Percentiles rank a stretch among this genome's conserved stretches.
phyloP scores from a whole-genome alignment of 2,888 invertebrate species.

The Sinelater perroti region DNA sequence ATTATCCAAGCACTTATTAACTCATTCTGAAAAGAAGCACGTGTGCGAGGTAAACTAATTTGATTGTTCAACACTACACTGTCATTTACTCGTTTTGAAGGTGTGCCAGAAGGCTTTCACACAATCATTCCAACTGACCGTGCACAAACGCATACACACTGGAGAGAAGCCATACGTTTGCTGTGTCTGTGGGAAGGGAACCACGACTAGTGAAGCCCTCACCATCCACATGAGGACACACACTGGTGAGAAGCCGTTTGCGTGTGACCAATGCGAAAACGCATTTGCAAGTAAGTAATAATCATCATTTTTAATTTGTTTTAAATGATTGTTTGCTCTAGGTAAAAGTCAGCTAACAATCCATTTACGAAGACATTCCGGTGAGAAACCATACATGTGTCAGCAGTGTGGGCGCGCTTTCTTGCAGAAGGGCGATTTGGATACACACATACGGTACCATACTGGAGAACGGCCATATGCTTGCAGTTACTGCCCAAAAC shows the following conservation, averaged over 20 bases:
- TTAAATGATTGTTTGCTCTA: not conserved
- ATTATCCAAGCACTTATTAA: slow-evolving; percentile 34
- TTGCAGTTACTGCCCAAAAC: slow-evolving; percentile 34
- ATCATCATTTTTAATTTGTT: not conserved
- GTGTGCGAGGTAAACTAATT: slow-evolving; percentile 22
- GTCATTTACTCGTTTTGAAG: slow-evolving; percentile 3
- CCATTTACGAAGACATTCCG: slow-evolving; percentile 31
- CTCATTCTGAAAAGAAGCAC: slow-evolving; percentile 32
- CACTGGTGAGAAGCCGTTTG: slow-evolving; percentile 33
- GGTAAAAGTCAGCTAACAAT: slow-evolving; percentile 36
- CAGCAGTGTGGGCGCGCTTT: slow-evolving; percentile 33
- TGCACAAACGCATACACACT: slow-evolving; percentile 44
- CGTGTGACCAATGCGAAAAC: slow-evolving; percentile 31
- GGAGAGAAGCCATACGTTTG: slow-evolving; percentile 43
- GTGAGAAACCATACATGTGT: slow-evolving; percentile 33
- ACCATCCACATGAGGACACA: slow-evolving; percentile 27
- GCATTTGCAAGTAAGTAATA: slow-evolving; percentile 35
- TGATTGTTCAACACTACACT: not conserved
- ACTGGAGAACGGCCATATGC: slow-evolving; percentile 35
- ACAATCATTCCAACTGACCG: slow-evolving; percentile 41
- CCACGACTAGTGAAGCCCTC: slow-evolving; percentile 26
- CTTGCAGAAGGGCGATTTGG: slow-evolving; percentile 34
- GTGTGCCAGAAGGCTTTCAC: slow-evolving; percentile 38
- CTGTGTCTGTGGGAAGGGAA: slow-evolving; percentile 40
- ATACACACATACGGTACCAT: slow-evolving; percentile 35